A percentile compares a stretch with the other conserved stretches of the same genome.
These are phyloP conservation scores for Clinocottus analis DNA, from an alignment of 2,113 vertebrate genomes.

Conservation along the genomic window DNA sequence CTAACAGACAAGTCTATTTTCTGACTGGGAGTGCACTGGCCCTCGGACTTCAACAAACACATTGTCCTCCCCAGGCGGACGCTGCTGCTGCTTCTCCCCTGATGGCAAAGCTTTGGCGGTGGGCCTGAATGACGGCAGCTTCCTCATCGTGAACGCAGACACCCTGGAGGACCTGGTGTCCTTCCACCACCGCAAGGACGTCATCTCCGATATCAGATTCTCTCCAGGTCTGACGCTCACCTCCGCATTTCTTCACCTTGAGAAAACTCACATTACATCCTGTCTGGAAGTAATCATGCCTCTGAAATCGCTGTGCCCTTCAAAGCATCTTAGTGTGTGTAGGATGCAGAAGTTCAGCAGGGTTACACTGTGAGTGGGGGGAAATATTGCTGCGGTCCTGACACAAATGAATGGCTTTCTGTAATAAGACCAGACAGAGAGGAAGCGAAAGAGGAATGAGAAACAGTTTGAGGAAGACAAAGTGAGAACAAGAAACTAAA, in stretches of 20 bases:
- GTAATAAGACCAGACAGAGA: slow-evolving; percentile 68
- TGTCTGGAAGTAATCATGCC: slow-evolving; percentile 13
- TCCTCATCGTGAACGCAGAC: slow-evolving; percentile 97
- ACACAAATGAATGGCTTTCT: slow-evolving; percentile 74
- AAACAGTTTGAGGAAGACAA: slow-evolving; percentile 60
- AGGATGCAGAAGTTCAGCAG: slow-evolving; percentile 47
- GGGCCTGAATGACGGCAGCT: slow-evolving; percentile 96
- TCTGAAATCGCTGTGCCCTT: slow-evolving; percentile 37
- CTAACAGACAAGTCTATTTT: slow-evolving; percentile 17
- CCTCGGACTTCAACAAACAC: slow-evolving; percentile 31
- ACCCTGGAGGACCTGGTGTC: slow-evolving; percentile 98
- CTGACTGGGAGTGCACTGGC: slow-evolving; percentile 25
- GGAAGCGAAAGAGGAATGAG: slow-evolving; percentile 60
- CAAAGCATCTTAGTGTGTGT: slow-evolving; percentile 38
- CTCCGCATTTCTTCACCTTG: not conserved
- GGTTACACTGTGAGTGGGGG: slow-evolving; percentile 49
- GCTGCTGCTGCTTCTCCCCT: slow-evolving; percentile 98
- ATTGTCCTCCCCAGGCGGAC: slow-evolving; percentile 85
- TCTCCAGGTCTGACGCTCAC: slow-evolving; percentile 89
- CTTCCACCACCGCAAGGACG: slow-evolving; percentile 97
- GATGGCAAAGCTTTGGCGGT: slow-evolving; percentile 97
- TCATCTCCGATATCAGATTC: slow-evolving; percentile 98
- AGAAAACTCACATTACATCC: slow-evolving; percentile 12
- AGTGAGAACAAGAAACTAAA: slow-evolving; percentile 71
- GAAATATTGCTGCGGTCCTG: slow-evolving; percentile 64